phyloP scores from a whole-genome alignment of 2,888 invertebrate species.

The Galerucella nymphaeae region DNA sequence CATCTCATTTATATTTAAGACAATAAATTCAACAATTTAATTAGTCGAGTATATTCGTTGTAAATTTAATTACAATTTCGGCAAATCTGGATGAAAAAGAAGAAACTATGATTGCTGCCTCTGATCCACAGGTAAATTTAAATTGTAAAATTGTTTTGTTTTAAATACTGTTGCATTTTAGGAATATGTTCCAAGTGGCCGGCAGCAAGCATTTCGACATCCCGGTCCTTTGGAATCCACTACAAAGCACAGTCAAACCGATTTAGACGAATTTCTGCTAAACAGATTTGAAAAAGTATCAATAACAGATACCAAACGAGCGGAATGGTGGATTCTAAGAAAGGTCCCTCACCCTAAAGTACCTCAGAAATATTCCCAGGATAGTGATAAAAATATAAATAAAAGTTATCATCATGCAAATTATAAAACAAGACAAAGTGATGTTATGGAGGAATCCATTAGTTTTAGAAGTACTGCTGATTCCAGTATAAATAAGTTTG shows the following conservation, averaged over 20 bases:
- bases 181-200: slow-evolving; percentile 91
- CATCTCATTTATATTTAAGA: neutral
- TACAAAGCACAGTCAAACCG: slow-evolving; percentile 47
- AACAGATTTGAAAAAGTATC: slow-evolving; percentile 82
- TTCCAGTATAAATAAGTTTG: slow-evolving; percentile 51
- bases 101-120: slow-evolving; percentile 89
- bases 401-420: slow-evolving; percentile 43
- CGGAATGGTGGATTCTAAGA: slow-evolving; percentile 71
- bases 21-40: neutral
- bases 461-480: slow-evolving; percentile 55
- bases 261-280: slow-evolving; percentile 69
- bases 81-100: slow-evolving; percentile 88
- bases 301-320: slow-evolving; percentile 70
- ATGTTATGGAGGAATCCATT: slow-evolving; percentile 54
- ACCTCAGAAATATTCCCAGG: slow-evolving; percentile 26
- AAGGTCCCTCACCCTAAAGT: slow-evolving; percentile 67
- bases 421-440: slow-evolving; percentile 47
- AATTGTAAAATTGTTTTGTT: slow-evolving; percentile 1
- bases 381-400: slow-evolving; percentile 36
- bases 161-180: slow-evolving; percentile 57
- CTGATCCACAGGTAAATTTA: slow-evolving; percentile 80
- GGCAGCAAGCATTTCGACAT: slow-evolving; percentile 81
- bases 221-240: slow-evolving; percentile 74
- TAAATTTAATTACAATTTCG: slow-evolving; percentile 34
- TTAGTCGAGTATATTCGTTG: slow-evolving; percentile 6